A percentile compares a stretch with the other conserved stretches of the same genome.
Evolutionary conservation across 2,797 vertebrate species (phyloP).

Genomic region (Cirrhinus mrigala): DNA sequence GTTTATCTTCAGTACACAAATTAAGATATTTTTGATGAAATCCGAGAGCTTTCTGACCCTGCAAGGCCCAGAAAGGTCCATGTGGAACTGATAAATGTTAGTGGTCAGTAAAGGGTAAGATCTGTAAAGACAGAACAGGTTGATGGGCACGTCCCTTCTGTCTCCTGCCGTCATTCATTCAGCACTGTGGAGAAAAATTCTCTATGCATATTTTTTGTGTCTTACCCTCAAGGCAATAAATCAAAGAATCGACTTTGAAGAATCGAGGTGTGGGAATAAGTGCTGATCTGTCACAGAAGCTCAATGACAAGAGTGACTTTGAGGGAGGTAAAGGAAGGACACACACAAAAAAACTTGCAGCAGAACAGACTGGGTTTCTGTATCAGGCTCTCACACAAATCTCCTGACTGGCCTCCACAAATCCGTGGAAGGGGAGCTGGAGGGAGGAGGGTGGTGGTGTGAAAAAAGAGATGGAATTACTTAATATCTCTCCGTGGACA

Average conservation of each 20-base stretch:
- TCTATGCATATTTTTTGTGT: slow-evolving; percentile 1
- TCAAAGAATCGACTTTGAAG: slow-evolving; percentile 43
- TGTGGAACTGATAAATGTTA: neutral
- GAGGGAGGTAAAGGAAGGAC: slow-evolving; percentile 41
- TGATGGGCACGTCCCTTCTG: neutral
- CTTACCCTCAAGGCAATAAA: slow-evolving; percentile 46
- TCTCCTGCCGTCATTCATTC: slow-evolving; percentile 42
- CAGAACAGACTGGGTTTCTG: neutral
- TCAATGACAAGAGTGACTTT: slow-evolving; percentile 58
- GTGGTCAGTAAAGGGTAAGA: neutral
- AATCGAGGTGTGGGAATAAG: slow-evolving; percentile 40
- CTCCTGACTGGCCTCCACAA: slow-evolving; percentile 41
- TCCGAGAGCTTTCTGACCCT: too few relatives aligned
- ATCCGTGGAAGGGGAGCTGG: slow-evolving; percentile 9
- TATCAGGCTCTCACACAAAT: slow-evolving; percentile 27
- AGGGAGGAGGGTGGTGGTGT: neutral
- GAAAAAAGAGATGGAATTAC: slow-evolving; percentile 3
- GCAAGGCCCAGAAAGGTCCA: too few relatives aligned
- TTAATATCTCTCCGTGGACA: slow-evolving; percentile 31
- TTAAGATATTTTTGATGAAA: too few relatives aligned
- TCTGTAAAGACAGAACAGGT: neutral
- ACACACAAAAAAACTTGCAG: neutral
- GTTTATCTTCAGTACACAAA: too few relatives aligned
- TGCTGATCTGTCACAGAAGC: slow-evolving; percentile 55
- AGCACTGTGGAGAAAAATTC: slow-evolving; percentile 14